phyloP scores from a whole-genome alignment of 2,797 vertebrate species.

The Falco concolor region DNA sequence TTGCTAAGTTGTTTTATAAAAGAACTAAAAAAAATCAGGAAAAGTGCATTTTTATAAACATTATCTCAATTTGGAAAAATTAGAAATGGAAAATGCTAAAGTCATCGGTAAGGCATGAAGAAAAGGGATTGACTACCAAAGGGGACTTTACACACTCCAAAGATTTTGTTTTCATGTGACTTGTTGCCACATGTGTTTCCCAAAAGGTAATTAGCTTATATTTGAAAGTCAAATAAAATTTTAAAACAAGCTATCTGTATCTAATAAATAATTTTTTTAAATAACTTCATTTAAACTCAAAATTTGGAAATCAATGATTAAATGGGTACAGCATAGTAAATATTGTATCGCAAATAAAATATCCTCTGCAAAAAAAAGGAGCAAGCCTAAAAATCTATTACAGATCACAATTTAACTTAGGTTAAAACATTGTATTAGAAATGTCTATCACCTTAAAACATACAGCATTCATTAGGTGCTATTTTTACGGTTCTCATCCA shows the following conservation, averaged over 20 bases:
- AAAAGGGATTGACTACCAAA: neutral
- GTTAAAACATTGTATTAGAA: neutral
- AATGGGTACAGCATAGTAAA: neutral
- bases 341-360: neutral
- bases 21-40: neutral
- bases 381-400: neutral
- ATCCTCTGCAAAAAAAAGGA: neutral
- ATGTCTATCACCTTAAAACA: neutral
- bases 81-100: neutral
- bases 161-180: neutral
- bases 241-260: neutral
- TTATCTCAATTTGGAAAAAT: neutral
- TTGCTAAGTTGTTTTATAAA: neutral
- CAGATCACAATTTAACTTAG: neutral
- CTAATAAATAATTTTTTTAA: slow-evolving; percentile 56
- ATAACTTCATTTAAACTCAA: slow-evolving; percentile 27
- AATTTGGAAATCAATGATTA: neutral
- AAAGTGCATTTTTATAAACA: neutral
- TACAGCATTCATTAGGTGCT: neutral
- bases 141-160: neutral
- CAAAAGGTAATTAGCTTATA: neutral
- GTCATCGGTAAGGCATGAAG: neutral
- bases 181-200: neutral
- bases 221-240: slow-evolving; percentile 14
- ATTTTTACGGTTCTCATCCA: slow-evolving; percentile 10